Evolutionary conservation across 2,888 invertebrate species (phyloP).

Genomic region (Argyra leucocephala): DNA sequence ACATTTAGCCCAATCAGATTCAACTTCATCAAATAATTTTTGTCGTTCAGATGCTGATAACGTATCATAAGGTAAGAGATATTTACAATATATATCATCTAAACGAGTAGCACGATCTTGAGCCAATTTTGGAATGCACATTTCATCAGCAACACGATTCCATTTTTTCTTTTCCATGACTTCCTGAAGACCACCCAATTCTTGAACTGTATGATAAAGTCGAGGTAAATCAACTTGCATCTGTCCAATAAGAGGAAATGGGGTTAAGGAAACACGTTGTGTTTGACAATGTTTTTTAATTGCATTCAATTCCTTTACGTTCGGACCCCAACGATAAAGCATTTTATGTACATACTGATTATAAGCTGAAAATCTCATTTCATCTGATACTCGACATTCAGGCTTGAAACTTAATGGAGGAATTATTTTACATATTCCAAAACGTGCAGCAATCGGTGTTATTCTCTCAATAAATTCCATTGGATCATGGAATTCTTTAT

Average conservation of each 20-base stretch:
- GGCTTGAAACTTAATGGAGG: slow-evolving; percentile 72
- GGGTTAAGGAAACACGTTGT: slow-evolving; percentile 62
- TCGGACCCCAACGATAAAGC: slow-evolving; percentile 81
- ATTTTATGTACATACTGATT: slow-evolving; percentile 86
- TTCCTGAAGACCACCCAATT: slow-evolving; percentile 73
- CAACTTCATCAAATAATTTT: slow-evolving; percentile 62
- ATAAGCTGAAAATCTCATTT: slow-evolving; percentile 75
- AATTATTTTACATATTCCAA: slow-evolving; percentile 78
- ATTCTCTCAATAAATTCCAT: slow-evolving; percentile 75
- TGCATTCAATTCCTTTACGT: slow-evolving; percentile 71
- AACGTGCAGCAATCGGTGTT: slow-evolving; percentile 62
- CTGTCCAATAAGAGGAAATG: slow-evolving; percentile 78
- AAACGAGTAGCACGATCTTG: slow-evolving; percentile 72
- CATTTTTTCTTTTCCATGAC: slow-evolving; percentile 83
- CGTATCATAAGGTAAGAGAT: slow-evolving; percentile 79
- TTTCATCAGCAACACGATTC: slow-evolving; percentile 77
- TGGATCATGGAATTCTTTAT: slow-evolving; percentile 79
- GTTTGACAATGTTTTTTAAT: slow-evolving; percentile 72
- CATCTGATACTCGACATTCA: slow-evolving; percentile 72
- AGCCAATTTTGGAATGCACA: slow-evolving; percentile 71
- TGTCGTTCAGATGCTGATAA: slow-evolving; percentile 68
- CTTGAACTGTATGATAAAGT: slow-evolving; percentile 74
- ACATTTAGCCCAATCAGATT: slow-evolving; percentile 61
- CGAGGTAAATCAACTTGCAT: slow-evolving; percentile 83
- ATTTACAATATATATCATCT: slow-evolving; percentile 84